phyloP scores from a whole-genome alignment of 2,888 invertebrate genomes.

The Calameuta filiformis region DNA sequence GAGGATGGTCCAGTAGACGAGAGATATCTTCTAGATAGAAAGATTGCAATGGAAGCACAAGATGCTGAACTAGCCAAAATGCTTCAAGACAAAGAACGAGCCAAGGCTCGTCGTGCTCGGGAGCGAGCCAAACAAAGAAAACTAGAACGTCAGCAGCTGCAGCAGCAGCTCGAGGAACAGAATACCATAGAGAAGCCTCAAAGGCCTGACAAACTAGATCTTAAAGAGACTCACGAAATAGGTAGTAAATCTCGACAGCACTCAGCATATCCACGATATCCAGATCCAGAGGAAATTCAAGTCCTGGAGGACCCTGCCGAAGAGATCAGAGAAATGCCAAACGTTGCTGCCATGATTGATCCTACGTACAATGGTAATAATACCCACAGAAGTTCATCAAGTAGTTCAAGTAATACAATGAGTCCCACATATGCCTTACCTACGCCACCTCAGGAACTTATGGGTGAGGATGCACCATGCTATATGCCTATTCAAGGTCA shows the following conservation, averaged over 20 bases:
- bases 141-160: constrained; percentile 69
- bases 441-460: constrained; percentile 55
- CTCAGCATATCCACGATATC: constrained; percentile 37
- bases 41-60: constrained; percentile 82
- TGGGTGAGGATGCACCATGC: constrained; percentile 71
- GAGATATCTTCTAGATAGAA: constrained; percentile 68
- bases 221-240: constrained; percentile 43
- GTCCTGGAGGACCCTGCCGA: constrained; percentile 53
- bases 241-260: constrained; percentile 22
- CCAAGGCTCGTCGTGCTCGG: constrained; percentile 76
- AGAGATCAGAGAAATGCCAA: constrained; percentile 59
- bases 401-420: constrained; percentile 51
- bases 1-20: constrained; percentile 64
- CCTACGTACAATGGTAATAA: constrained; percentile 70
- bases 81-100: constrained; percentile 80
- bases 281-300: constrained; percentile 65
- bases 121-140: constrained; percentile 71
- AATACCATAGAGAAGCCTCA: constrained; percentile 48
- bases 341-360: constrained; percentile 77
- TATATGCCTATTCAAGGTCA: constrained; percentile 85
- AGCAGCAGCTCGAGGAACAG: constrained; percentile 65
- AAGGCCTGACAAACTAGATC: constrained; percentile 59
- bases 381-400: constrained; percentile 49
- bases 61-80: constrained; percentile 82
- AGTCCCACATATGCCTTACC: constrained; percentile 60